These are phyloP conservation scores for Dreissena rostriformis DNA, from an alignment of 1,140 invertebrate genomes.

Conservation along the genomic window DNA sequence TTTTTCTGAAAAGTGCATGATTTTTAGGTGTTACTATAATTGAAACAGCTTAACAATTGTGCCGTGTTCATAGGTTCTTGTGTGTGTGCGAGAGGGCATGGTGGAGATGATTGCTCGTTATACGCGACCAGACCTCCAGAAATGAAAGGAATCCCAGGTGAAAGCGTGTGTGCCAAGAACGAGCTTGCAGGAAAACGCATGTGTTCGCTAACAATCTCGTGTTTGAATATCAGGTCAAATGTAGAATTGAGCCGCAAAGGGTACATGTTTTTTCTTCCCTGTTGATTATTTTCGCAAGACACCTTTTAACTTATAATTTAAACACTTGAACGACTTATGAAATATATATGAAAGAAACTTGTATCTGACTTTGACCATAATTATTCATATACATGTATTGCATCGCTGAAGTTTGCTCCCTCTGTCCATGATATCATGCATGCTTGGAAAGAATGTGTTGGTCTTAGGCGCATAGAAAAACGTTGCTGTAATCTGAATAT, in stretches of 20 bases:
- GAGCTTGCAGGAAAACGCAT: not conserved
- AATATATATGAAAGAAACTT: too few species aligned
- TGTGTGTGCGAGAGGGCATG: not conserved
- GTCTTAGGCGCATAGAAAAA: not conserved
- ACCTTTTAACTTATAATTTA: not conserved
- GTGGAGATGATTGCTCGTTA: not conserved
- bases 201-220: conserved; percentile 18
- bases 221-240: not conserved
- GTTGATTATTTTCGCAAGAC: not conserved
- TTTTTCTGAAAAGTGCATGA: too few species aligned
- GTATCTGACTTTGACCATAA: too few species aligned
- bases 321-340: not conserved
- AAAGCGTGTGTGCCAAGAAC: conserved; percentile 12
- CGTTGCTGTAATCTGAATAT: too few species aligned
- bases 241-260: not conserved
- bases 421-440: too few species aligned
- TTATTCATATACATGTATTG: not conserved
- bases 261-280: not conserved
- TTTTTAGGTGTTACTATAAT: too few species aligned
- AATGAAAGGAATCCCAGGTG: conserved; percentile 28
- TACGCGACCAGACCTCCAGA: conserved; percentile 5
- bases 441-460: not conserved
- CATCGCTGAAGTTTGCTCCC: too few species aligned
- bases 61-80: not conserved
- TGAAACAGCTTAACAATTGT: too few species aligned